A percentile compares a stretch with the other conserved stretches of the same genome.
These are phyloP conservation scores for Griposia aprilina DNA, from an alignment of 2,888 invertebrate species.

Conservation along the genomic window DNA sequence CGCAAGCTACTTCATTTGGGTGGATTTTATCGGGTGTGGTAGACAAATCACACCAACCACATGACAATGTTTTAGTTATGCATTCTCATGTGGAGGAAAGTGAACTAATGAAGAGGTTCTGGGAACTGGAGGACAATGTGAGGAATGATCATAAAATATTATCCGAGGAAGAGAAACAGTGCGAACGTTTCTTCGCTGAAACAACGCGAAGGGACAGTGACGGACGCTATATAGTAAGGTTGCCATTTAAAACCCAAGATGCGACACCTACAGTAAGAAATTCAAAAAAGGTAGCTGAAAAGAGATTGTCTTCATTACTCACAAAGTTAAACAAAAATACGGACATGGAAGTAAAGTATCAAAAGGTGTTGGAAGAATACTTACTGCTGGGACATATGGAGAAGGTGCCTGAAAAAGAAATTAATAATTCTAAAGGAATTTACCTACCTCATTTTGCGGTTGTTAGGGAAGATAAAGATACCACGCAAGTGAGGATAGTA, in stretches of 20 bases:
- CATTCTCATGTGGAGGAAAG: too few relatives aligned
- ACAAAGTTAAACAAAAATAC: not conserved
- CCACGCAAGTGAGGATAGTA: conserved; percentile 4
- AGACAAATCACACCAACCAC: not conserved
- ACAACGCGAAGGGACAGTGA: not conserved
- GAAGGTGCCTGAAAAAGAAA: not conserved
- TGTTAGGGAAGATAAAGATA: conserved; percentile 1
- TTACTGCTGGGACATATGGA: conserved; percentile 1
- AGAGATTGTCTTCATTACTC: not conserved
- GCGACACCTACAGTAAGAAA: not conserved
- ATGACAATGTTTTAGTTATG: not conserved
- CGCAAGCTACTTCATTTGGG: conserved; percentile 3
- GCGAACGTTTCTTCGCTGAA: not conserved
- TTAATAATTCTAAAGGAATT: not conserved
- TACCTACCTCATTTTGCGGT: conserved; percentile 16
- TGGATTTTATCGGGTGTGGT: not conserved
- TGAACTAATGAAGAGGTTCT: not conserved
- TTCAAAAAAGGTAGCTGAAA: conserved; percentile 5
- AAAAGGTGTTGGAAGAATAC: conserved; percentile 10
- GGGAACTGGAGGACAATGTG: not conserved
- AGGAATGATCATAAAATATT: too few relatives aligned
- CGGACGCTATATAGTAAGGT: conserved; percentile 3
- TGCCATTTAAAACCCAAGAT: conserved; percentile 2
- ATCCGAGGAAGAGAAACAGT: not conserved
- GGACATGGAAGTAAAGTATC: not conserved